These are phyloP conservation scores for Aphelocoma californica DNA, from an alignment of 2,797 vertebrate genomes.

Conservation along the genomic window DNA sequence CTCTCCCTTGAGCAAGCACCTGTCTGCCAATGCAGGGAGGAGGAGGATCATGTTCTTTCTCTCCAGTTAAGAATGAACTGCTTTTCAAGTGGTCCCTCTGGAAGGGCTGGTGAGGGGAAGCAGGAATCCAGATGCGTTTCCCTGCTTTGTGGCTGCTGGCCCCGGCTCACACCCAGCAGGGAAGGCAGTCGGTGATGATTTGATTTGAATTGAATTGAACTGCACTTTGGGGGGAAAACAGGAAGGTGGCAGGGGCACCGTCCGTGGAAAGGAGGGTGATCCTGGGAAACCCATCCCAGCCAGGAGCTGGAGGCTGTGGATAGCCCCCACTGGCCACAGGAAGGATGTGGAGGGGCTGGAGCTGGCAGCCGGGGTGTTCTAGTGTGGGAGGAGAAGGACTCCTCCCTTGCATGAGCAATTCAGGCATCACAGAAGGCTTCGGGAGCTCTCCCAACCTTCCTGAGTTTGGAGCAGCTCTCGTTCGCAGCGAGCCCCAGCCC, in stretches of 20 bases:
- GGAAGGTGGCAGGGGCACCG: background rate
- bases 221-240: background rate
- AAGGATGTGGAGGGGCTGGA: background rate
- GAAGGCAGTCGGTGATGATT: accelerated
- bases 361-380: background rate
- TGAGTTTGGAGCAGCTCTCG: background rate
- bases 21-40: background rate
- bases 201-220: background rate
- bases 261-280: background rate
- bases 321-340: background rate
- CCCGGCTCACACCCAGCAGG: background rate
- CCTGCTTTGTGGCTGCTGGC: background rate
- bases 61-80: background rate
- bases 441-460: background rate
- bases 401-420: background rate
- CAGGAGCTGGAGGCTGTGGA: background rate
- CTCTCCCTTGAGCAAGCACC: background rate
- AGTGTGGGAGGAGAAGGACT: background rate
- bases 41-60: background rate
- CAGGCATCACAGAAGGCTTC: background rate
- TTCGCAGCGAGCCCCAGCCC: background rate
- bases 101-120: background rate
- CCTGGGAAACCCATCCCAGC: background rate
- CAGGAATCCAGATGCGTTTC: background rate
- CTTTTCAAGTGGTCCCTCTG: background rate